Evolutionary conservation across 2,888 invertebrate species (phyloP), one percentile per base, ranked within the genome.

Genomic region (Clostera curtula): DNA sequence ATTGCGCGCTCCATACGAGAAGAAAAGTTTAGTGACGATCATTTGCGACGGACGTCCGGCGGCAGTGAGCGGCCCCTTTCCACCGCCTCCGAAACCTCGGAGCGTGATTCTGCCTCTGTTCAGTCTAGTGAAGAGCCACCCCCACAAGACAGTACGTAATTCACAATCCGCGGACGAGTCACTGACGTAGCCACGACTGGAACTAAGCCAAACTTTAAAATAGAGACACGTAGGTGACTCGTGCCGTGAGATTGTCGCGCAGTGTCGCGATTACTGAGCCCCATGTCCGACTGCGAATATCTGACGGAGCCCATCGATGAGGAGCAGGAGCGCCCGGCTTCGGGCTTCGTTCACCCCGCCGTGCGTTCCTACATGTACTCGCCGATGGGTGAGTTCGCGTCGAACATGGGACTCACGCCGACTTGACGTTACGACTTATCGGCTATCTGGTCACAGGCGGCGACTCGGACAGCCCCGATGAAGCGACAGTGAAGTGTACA

Each of bases 401-500:
- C 58, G 65, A 24, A 50, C 58, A 48, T 63, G 68, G 65, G 65
- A 67, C 68, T 69, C 55, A 43, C 32, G 24, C 43, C 34, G 39
- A 41, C 43, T 35, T 43, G 47, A 49, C 40, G 46, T 48, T n/a
- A 44, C 43, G 56, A 47, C 52, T 61, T 52, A 68, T 46, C 39
- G 40, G 43, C 63, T 66, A 52, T 79, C 56, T 80, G 64, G 66
- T 76, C 65, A 68, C 82, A 82, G 82, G 85, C 74, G 86, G 77
- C 41, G 87, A 87, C 57, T 86, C 87, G 51, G 87, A 88, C 56
- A 87, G 87, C 64, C 82, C 86, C 36, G 88, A 88, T 46, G 88
- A 88, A 52, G 85, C 86, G 25, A 87, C 88, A 36, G 75, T 88
- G 63, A 88, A 88, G 68, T 86, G 85, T 46, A 74, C 82, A 38